Percentiles rank a stretch among this genome's conserved stretches.
Evolutionary conservation across 2,888 invertebrate species (phyloP).

Genomic region (Dynastes maya): DNA sequence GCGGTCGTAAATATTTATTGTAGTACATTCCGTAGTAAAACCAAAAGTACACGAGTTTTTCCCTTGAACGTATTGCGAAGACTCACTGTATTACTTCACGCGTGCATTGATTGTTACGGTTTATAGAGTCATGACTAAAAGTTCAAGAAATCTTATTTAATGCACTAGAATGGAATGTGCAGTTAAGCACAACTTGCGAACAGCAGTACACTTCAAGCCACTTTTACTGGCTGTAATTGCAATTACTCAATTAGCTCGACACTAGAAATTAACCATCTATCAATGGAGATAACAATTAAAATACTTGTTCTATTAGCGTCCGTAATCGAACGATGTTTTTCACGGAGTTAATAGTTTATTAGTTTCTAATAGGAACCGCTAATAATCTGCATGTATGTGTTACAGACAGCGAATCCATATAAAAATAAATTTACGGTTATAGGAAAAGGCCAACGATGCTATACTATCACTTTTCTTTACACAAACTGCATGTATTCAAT

Average conservation of each 20-base stretch:
- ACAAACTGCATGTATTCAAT: too few relatives aligned
- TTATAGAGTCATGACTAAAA: slow-evolving; percentile 39
- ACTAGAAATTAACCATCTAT: slow-evolving; percentile 46
- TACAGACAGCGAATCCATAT: too few relatives aligned
- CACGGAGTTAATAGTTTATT: not conserved
- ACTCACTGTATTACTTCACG: slow-evolving; percentile 27
- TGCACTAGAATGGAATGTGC: slow-evolving; percentile 46
- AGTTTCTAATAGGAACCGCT: slow-evolving; percentile 13
- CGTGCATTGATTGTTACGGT: slow-evolving; percentile 39
- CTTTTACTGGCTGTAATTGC: slow-evolving; percentile 37
- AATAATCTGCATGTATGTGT: not conserved
- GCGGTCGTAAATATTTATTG: slow-evolving; percentile 68
- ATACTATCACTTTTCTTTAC: too few relatives aligned
- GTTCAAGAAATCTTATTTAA: slow-evolving; percentile 46
- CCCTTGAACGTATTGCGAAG: slow-evolving; percentile 4
- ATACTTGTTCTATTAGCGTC: slow-evolving; percentile 34
- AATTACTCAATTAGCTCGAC: slow-evolving; percentile 46
- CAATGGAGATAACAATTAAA: slow-evolving; percentile 38
- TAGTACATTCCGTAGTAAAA: slow-evolving; percentile 65
- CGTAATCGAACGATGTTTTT: not conserved
- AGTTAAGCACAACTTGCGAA: slow-evolving; percentile 45
- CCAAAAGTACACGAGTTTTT: not conserved
- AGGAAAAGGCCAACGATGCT: too few relatives aligned
- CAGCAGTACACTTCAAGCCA: slow-evolving; percentile 40
- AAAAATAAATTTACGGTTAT: too few relatives aligned